phyloP scores from a whole-genome alignment of 2,888 invertebrate species.

The Tipula lateralis region DNA sequence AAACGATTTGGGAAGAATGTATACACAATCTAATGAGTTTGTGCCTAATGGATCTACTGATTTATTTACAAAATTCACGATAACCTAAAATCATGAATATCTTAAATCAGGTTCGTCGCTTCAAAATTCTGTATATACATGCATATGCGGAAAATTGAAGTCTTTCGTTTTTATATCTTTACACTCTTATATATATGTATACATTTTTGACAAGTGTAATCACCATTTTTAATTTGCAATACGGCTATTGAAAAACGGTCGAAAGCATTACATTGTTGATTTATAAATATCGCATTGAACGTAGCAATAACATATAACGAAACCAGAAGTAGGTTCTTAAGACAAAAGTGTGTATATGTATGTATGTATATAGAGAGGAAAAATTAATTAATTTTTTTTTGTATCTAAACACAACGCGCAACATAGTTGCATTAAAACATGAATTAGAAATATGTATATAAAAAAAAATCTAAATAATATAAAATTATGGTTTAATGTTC shows the following conservation, averaged over 20 bases:
- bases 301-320: neutral
- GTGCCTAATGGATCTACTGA: neutral
- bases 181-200: neutral
- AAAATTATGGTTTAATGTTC: neutral
- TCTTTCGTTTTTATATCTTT: neutral
- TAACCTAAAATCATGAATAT: neutral
- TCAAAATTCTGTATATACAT: neutral
- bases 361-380: neutral
- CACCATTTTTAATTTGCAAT: neutral
- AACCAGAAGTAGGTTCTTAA: constrained; percentile 24
- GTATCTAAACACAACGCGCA: neutral
- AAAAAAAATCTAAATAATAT: neutral
- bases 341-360: neutral
- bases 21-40: neutral
- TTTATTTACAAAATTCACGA: neutral
- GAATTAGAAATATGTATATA: neutral
- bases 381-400: neutral
- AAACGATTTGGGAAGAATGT: neutral
- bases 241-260: neutral
- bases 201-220: neutral
- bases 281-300: neutral
- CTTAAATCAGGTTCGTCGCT: neutral
- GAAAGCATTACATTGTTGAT: constrained; percentile 19
- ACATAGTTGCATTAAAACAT: constrained; percentile 11
- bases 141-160: neutral